These are phyloP conservation scores for Machimus atricapillus DNA, from an alignment of 2,888 invertebrate species.

Conservation along the genomic window DNA sequence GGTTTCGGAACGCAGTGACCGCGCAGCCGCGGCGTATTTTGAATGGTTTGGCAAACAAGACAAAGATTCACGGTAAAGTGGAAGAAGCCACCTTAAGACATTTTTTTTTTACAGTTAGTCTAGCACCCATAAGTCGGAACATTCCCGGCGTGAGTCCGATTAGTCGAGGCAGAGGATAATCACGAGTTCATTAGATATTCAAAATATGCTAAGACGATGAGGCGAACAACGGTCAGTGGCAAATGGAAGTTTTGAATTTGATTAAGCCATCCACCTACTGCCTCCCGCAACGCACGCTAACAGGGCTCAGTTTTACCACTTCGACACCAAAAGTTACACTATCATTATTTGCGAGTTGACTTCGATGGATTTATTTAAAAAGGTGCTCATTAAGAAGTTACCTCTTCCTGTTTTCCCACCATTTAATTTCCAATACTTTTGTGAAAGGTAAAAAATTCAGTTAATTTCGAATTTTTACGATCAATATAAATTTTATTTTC, in stretches of 20 bases:
- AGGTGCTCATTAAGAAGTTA: neutral
- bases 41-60: neutral
- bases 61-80: neutral
- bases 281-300: neutral
- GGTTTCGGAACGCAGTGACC: neutral
- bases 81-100: neutral
- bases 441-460: neutral
- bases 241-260: neutral
- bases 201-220: neutral
- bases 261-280: neutral
- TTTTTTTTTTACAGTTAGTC: neutral
- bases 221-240: neutral
- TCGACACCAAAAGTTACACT: neutral
- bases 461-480: neutral
- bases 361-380: neutral
- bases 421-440: no score
- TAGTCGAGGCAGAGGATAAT: neutral
- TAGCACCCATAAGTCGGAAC: neutral
- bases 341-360: neutral
- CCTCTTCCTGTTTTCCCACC: neutral
- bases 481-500: neutral
- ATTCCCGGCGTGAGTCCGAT: neutral
- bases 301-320: neutral
- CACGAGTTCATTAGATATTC: neutral
- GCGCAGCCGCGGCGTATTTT: neutral